Percentiles rank a stretch among this genome's conserved stretches.
These are phyloP conservation scores for Pseudanteris insignis DNA, from an alignment of 2,888 invertebrate species.

Conservation along the genomic window DNA sequence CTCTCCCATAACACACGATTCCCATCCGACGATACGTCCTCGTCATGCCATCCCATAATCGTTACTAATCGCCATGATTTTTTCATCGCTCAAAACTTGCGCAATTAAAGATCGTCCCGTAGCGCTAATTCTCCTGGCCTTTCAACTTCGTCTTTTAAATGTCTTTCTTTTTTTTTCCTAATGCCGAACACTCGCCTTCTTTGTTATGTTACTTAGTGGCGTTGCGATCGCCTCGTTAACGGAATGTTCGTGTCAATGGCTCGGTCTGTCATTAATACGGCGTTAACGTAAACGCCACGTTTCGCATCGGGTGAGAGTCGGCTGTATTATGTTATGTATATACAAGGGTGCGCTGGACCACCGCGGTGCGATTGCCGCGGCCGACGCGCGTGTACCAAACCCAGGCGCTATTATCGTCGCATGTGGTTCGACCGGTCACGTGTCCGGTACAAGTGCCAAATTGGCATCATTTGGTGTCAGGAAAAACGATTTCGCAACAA, in stretches of 20 bases:
- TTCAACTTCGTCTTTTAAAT: too few relatives aligned
- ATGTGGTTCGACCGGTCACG: conserved; percentile 60
- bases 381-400: conserved; percentile 51
- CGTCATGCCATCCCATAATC: too few relatives aligned
- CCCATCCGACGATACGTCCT: conserved; percentile 21
- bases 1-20: conserved; percentile 31
- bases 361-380: conserved; percentile 46
- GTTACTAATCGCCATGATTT: too few relatives aligned
- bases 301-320: conserved; percentile 42
- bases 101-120: too few relatives aligned
- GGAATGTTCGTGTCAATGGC: conserved; percentile 37
- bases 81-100: too few relatives aligned
- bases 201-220: conserved; percentile 23
- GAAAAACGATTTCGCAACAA: conserved; percentile 23
- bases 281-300: conserved; percentile 50
- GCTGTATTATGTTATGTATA: conserved; percentile 32
- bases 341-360: conserved; percentile 39
- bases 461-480: conserved; percentile 56
- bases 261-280: conserved; percentile 43
- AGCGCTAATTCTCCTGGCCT: too few relatives aligned
- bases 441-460: conserved; percentile 58
- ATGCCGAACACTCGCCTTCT: too few relatives aligned
- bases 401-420: conserved; percentile 56
- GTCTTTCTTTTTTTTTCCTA: conserved; percentile 8
- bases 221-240: conserved; percentile 38